Conservation (phyloP, 1,140 invertebrate species). For the Trichoplusia ni region DNA sequence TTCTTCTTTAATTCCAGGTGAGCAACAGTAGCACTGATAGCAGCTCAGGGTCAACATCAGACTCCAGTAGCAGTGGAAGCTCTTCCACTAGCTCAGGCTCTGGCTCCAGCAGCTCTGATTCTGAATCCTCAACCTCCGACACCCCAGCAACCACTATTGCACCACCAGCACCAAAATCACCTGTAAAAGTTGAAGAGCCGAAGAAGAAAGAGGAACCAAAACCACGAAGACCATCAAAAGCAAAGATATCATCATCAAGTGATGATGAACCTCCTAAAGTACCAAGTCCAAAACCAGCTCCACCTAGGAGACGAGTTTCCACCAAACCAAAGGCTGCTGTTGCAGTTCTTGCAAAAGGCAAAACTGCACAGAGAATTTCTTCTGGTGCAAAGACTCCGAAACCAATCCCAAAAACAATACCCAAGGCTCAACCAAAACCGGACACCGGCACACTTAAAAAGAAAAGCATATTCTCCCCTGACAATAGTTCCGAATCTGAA, state of each 20-base stretch:
- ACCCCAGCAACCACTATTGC: slow-evolving; percentile 44
- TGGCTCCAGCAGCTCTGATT: slow-evolving; percentile 86
- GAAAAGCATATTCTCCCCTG: slow-evolving; percentile 92
- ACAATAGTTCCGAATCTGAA: slow-evolving; percentile 90
- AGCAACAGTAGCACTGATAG: slow-evolving; percentile 84
- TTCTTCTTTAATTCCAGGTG: slow-evolving; percentile 47
- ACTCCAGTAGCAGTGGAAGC: slow-evolving; percentile 86
- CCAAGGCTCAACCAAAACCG: slow-evolving; percentile 64
- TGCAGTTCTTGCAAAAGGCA: slow-evolving; percentile 59
- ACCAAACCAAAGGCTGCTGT: slow-evolving; percentile 72
- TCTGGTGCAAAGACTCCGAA: slow-evolving; percentile 64
- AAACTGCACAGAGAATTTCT: slow-evolving; percentile 54
- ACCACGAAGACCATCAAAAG: slow-evolving; percentile 60
- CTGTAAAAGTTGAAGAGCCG: slow-evolving; percentile 72
- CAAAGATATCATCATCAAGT: slow-evolving; percentile 72
- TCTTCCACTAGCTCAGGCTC: slow-evolving; percentile 87
- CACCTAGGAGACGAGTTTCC: slow-evolving; percentile 64
- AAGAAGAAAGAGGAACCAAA: slow-evolving; percentile 81
- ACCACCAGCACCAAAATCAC: slow-evolving; percentile 48
- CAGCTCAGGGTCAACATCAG: slow-evolving; percentile 85
- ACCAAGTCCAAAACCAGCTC: slow-evolving; percentile 57
- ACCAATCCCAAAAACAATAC: slow-evolving; percentile 62
- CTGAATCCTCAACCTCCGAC: slow-evolving; percentile 79
- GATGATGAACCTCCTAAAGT: slow-evolving; percentile 71
- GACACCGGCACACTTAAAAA: slow-evolving; percentile 84